Conservation (phyloP, 2,113 vertebrate genomes). For the Coturnix japonica region DNA sequence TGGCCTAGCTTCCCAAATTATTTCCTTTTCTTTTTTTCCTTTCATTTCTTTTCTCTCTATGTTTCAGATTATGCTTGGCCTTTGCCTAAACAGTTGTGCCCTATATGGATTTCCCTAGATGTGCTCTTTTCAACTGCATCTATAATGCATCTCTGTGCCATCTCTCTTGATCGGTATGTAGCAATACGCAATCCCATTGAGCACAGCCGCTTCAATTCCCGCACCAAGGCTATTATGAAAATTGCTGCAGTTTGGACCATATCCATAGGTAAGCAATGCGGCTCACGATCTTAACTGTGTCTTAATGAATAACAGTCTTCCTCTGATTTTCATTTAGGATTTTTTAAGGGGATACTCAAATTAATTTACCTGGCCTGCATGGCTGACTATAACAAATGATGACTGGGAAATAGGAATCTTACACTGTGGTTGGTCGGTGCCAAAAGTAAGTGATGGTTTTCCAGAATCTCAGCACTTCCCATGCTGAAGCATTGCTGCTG, state of each 20-base stretch:
- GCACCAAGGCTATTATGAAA: slow-evolving; percentile 99
- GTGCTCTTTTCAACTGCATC: slow-evolving; percentile 98
- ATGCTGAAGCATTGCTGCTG: background rate
- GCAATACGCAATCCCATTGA: slow-evolving; percentile 99
- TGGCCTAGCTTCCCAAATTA: slow-evolving; percentile 10
- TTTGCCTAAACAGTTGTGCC: slow-evolving; percentile 91
- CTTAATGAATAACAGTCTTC: slow-evolving; percentile 32
- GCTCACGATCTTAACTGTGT: slow-evolving; percentile 17
- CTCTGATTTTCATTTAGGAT: slow-evolving; percentile 34
- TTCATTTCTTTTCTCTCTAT: slow-evolving; percentile 73
- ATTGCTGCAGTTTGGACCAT: slow-evolving; percentile 99
- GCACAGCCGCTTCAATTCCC: slow-evolving; percentile 99
- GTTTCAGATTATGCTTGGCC: slow-evolving; percentile 95
- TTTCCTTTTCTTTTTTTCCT: slow-evolving; percentile 60
- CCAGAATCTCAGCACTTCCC: background rate
- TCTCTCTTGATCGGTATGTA: slow-evolving; percentile 97
- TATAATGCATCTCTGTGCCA: slow-evolving; percentile 99
- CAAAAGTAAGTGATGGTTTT: background rate
- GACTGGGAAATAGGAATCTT: background rate
- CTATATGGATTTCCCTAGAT: slow-evolving; percentile 98
- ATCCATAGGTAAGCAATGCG: slow-evolving; percentile 88
- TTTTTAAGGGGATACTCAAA: background rate
- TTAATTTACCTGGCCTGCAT: slow-evolving; percentile 29
- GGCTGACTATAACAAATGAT: background rate
- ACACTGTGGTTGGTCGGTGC: background rate